Evolutionary conservation across 2,113 vertebrate species (phyloP).

Genomic region (Mesitornis unicolor): DNA sequence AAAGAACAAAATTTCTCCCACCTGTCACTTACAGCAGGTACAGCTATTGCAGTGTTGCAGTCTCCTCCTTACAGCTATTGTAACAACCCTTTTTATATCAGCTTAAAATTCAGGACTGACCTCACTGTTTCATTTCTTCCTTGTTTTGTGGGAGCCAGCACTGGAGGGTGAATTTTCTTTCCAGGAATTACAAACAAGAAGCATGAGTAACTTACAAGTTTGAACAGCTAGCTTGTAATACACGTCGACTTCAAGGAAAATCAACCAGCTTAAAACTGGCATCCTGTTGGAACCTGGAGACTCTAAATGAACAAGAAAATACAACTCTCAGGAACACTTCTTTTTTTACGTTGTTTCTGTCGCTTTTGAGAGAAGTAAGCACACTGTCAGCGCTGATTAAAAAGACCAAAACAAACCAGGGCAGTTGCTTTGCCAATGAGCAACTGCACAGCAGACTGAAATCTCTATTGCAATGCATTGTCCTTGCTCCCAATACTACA

Average conservation of each 20-base stretch:
- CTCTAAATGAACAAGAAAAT: background rate
- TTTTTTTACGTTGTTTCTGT: background rate
- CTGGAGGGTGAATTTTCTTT: conserved; percentile 70
- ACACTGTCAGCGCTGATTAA: background rate
- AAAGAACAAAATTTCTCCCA: conserved; percentile 34
- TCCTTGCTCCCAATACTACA: background rate
- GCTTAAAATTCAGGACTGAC: conserved; percentile 55
- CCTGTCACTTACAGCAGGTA: conserved; percentile 70
- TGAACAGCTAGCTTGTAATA: conserved; percentile 64
- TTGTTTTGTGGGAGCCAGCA: conserved; percentile 39
- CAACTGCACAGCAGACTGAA: background rate
- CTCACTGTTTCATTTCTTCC: conserved; percentile 55
- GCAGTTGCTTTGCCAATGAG: background rate
- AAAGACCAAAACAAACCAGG: background rate
- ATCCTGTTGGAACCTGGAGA: background rate
- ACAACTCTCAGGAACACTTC: background rate
- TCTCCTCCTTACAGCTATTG: conserved; percentile 16
- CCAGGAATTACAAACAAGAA: conserved; percentile 70
- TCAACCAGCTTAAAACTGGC: background rate
- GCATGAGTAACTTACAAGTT: conserved; percentile 64
- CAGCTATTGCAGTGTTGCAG: background rate
- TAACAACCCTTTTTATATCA: conserved; percentile 31
- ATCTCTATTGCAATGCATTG: background rate
- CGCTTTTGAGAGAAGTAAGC: background rate
- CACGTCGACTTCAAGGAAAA: conserved; percentile 15